These are phyloP conservation scores for Xerus inauris DNA, from an alignment of 2,113 vertebrate genomes.

Conservation along the genomic window DNA sequence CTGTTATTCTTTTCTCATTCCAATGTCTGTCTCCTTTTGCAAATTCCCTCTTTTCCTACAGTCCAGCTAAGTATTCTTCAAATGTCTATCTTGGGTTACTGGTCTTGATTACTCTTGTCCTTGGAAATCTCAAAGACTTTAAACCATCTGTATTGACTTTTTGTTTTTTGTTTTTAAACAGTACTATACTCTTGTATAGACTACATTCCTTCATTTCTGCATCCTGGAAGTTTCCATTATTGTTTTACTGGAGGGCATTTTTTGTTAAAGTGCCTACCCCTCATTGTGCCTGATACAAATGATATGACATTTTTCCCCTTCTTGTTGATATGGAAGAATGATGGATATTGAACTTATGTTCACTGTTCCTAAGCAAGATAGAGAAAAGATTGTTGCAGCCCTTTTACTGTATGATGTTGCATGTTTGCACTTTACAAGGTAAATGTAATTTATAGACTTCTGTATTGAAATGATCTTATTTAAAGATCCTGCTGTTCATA, in stretches of 20 bases:
- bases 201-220: background rate
- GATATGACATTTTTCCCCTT: background rate
- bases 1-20: background rate
- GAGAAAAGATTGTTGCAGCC: background rate
- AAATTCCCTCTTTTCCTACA: background rate
- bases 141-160: background rate
- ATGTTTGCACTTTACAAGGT: background rate
- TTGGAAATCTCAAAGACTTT: conserved; percentile 17
- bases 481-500: background rate
- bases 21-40: background rate
- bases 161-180: background rate
- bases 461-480: conserved; percentile 20
- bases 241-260: background rate
- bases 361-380: background rate
- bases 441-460: background rate
- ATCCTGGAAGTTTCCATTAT: background rate
- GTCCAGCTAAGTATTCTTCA: background rate
- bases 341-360: background rate
- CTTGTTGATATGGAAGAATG: background rate
- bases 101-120: background rate
- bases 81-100: background rate
- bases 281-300: background rate
- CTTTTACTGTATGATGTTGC: background rate
- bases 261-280: background rate
- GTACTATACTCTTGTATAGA: background rate